phyloP scores from a whole-genome alignment of 2,888 invertebrate species.

The Diogma glabrata region DNA sequence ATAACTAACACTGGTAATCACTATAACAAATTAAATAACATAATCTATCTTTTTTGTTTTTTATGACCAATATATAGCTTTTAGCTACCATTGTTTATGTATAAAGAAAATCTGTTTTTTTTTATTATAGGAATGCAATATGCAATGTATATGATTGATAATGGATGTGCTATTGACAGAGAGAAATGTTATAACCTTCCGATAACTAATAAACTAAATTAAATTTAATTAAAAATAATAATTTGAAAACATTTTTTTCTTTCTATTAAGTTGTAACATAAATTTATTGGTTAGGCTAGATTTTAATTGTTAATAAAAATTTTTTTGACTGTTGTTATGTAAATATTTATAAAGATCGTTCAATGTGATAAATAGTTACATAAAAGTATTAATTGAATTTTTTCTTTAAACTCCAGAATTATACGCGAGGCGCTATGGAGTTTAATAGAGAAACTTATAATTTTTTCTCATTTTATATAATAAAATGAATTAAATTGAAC shows the following conservation, averaged over 20 bases:
- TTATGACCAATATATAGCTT: background rate
- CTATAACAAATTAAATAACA: no score
- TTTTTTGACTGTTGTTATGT: no score
- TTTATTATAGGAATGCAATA: slow-evolving; percentile 14
- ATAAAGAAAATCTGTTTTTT: background rate
- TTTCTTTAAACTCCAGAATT: no score
- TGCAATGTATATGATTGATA: slow-evolving; percentile 16
- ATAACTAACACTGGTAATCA: no score
- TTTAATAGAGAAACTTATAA: no score
- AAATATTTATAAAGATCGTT: background rate
- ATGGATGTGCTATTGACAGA: slow-evolving; percentile 16
- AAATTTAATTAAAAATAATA: background rate
- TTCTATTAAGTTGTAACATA: background rate
- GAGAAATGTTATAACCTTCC: slow-evolving; percentile 15
- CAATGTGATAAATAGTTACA: background rate
- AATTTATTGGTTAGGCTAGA: background rate
- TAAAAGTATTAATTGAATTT: background rate
- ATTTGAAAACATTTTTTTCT: background rate
- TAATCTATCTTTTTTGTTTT: slow-evolving; percentile 8
- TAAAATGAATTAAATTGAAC: no score
- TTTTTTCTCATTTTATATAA: no score
- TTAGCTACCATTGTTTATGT: no score
- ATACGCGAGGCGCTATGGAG: no score
- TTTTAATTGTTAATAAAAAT: no score
- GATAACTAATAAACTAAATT: background rate